A percentile compares a stretch with the other conserved stretches of the same genome.
Conservation (phyloP, 1,140 invertebrate genomes). For the Hylaeus volcanicus region DNA sequence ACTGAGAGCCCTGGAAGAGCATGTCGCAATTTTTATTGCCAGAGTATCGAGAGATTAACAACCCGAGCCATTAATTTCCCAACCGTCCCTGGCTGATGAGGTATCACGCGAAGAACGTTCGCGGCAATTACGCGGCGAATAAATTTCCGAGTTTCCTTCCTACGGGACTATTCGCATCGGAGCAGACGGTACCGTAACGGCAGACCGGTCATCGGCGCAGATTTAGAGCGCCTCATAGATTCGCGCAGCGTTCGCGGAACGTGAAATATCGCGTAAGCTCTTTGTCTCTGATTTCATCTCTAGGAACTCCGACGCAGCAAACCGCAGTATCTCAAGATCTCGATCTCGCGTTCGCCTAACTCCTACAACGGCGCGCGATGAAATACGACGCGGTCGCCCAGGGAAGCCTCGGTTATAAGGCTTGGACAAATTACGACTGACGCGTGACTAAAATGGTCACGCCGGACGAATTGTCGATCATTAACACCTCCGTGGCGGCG, state of each 20-base stretch:
- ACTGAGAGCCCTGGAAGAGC: too few species aligned
- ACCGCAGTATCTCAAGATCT: conserved; percentile 26
- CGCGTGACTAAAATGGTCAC: conserved; percentile 74
- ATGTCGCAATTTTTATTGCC: too few species aligned
- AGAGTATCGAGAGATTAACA: too few species aligned
- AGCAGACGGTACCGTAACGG: not conserved
- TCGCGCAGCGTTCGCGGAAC: not conserved
- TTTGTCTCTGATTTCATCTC: not conserved
- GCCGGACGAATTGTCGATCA: conserved; percentile 74
- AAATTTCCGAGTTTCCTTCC: too few species aligned
- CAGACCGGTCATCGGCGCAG: not conserved
- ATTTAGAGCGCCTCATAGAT: not conserved
- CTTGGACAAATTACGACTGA: conserved; percentile 65
- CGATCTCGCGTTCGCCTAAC: conserved; percentile 32
- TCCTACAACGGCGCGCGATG: conserved; percentile 41
- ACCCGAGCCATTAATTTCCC: too few species aligned
- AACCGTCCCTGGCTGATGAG: too few species aligned
- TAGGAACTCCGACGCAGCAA: not conserved
- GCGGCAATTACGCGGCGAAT: too few species aligned
- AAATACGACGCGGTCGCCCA: conserved; percentile 38
- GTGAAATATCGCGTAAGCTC: not conserved
- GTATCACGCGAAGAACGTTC: too few species aligned
- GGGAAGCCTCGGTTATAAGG: conserved; percentile 56
- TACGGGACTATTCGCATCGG: too few species aligned
- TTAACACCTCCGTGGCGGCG: conserved; percentile 74